A percentile compares a stretch with the other conserved stretches of the same genome.
phyloP scores from a whole-genome alignment of 2,113 vertebrate species.

The Melanostigma gelatinosum region DNA sequence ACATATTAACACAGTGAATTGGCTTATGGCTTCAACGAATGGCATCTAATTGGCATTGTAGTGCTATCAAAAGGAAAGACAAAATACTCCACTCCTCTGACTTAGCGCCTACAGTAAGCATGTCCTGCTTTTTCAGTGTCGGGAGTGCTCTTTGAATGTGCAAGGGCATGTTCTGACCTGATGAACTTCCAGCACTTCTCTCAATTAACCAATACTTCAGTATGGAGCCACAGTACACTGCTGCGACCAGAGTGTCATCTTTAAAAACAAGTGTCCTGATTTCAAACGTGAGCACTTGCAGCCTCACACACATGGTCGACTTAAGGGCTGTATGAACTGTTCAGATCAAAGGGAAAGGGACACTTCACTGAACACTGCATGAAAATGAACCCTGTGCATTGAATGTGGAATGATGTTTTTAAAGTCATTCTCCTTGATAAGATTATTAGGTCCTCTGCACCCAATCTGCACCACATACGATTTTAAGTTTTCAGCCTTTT shows the following conservation, averaged over 20 bases:
- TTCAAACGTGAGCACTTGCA: conserved; percentile 40
- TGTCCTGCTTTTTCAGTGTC: conserved; percentile 7
- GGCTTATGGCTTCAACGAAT: conserved; percentile 30
- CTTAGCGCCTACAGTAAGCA: conserved; percentile 1
- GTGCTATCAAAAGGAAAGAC: conserved; percentile 36
- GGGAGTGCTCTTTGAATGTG: conserved; percentile 16
- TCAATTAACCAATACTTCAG: conserved; percentile 25
- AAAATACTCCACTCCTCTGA: conserved; percentile 9
- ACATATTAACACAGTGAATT: conserved; percentile 14
- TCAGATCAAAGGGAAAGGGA: conserved; percentile 59
- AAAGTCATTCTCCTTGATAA: conserved; percentile 39
- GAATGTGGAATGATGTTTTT: conserved; percentile 19
- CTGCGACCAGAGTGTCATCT: background rate
- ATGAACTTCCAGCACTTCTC: conserved; percentile 31
- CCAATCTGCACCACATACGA: conserved; percentile 8
- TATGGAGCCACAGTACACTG: background rate
- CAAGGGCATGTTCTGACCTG: conserved; percentile 14
- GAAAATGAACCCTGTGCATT: conserved; percentile 45
- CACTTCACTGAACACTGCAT: conserved; percentile 39
- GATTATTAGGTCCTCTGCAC: conserved; percentile 25
- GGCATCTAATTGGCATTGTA: conserved; percentile 30
- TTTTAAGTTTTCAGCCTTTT: conserved; percentile 27
- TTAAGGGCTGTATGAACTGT: conserved; percentile 29
- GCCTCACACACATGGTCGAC: conserved; percentile 17
- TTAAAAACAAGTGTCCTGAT: conserved; percentile 22